These are phyloP conservation scores for Champsocephalus esox DNA, from an alignment of 2,797 vertebrate species.

Conservation along the genomic window DNA sequence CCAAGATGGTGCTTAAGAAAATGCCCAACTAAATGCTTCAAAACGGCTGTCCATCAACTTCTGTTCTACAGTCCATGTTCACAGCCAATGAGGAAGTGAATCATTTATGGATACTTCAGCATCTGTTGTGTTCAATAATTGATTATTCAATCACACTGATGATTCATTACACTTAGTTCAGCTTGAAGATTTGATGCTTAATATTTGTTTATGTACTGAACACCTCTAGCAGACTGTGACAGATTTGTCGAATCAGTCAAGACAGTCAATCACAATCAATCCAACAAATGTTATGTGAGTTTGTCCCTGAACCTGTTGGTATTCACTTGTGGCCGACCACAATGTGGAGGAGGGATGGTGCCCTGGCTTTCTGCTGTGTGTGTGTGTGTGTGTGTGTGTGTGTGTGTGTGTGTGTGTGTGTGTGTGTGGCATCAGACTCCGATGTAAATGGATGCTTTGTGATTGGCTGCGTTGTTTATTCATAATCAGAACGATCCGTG, in stretches of 20 bases:
- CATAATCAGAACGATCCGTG: constrained; percentile 69
- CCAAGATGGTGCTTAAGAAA: no score
- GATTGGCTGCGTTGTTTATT: constrained; percentile 70
- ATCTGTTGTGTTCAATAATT: background rate
- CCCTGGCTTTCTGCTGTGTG: background rate
- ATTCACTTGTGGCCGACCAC: constrained; percentile 14
- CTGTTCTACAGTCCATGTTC: background rate
- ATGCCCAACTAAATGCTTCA: no score
- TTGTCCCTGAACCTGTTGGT: constrained; percentile 14
- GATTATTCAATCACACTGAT: background rate
- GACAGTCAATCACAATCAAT: constrained; percentile 25
- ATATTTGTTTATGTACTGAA: constrained; percentile 1
- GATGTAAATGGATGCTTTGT: constrained; percentile 51
- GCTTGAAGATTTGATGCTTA: background rate
- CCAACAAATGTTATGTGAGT: background rate
- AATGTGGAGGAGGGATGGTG: background rate
- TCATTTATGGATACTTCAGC: background rate
- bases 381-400: constrained; percentile 5
- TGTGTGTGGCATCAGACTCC: constrained; percentile 17
- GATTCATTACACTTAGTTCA: background rate
- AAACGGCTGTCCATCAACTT: no score
- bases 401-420: constrained; percentile 6
- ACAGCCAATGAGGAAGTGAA: background rate
- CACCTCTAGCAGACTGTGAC: constrained; percentile 6
- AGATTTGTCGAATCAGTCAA: constrained; percentile 13